phyloP scores from a whole-genome alignment of 2,113 vertebrate genomes.

The Hypocryptadius cinnamomeus region DNA sequence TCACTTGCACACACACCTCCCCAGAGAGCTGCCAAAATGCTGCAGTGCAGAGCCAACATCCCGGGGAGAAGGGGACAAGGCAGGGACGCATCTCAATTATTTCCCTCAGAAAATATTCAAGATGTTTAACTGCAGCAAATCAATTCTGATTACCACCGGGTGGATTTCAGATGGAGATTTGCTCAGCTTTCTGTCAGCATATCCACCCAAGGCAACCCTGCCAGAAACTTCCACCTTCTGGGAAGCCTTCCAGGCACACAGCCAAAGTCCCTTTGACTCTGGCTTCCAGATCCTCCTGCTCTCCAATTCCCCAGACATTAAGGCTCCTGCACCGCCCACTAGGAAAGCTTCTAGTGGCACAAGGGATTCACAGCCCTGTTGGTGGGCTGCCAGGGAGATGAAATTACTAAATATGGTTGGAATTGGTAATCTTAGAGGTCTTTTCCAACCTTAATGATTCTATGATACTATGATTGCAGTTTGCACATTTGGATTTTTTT shows the following conservation, averaged over 20 bases:
- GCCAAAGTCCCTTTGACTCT: not conserved
- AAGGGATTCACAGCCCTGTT: not conserved
- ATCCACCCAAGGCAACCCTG: not conserved
- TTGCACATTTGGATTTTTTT: not conserved
- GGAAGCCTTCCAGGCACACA: not conserved
- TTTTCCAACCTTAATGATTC: not conserved
- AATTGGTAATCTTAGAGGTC: not conserved
- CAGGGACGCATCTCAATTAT: not conserved
- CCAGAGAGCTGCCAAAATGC: not conserved
- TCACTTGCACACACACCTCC: not conserved
- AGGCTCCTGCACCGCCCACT: not conserved
- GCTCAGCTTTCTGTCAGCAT: not conserved
- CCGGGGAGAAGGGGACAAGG: not conserved
- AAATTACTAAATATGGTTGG: not conserved
- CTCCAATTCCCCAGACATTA: not conserved
- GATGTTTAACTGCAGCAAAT: not conserved
- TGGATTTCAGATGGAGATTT: slow-evolving; percentile 12
- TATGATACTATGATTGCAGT: not conserved
- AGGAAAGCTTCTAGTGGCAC: not conserved
- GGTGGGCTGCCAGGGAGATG: not conserved
- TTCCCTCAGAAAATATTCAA: not conserved
- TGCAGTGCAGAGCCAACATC: not conserved
- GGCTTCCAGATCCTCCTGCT: not conserved
- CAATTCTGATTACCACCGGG: not conserved
- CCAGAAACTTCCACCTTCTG: not conserved